Conservation (phyloP, 1,140 invertebrate species). For the Chrysoperla carnea region DNA sequence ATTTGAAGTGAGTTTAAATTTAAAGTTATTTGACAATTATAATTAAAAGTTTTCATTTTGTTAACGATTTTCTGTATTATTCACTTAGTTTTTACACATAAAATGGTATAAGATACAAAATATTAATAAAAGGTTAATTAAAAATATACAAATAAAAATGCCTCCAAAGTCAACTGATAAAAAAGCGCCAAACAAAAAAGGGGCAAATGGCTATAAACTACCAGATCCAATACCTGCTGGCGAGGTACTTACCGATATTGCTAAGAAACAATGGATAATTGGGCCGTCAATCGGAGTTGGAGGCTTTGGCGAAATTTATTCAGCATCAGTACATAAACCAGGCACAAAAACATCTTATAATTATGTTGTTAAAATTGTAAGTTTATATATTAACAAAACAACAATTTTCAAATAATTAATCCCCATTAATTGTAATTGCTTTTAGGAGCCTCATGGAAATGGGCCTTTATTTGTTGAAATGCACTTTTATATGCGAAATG, state of each 20-base stretch:
- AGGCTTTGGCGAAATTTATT: conserved; percentile 89
- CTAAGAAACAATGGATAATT: conserved; percentile 68
- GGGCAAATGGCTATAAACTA: conserved; percentile 47
- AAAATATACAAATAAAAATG: too few relatives aligned
- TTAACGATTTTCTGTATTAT: too few relatives aligned
- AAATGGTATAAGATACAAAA: too few relatives aligned
- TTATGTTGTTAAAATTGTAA: conserved; percentile 65
- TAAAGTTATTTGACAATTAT: too few relatives aligned
- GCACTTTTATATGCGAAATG: conserved; percentile 82
- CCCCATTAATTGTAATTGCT: conserved; percentile 8
- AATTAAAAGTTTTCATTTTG: too few relatives aligned
- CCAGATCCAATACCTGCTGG: conserved; percentile 58
- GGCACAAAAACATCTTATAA: conserved; percentile 25
- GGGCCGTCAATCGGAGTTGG: conserved; percentile 75
- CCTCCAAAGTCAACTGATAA: conserved; percentile 11
- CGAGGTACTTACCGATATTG: conserved; percentile 53
- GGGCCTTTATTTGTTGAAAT: conserved; percentile 91
- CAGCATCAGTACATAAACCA: conserved; percentile 35
- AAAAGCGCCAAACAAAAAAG: conserved; percentile 31
- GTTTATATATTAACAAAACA: conserved; percentile 15
- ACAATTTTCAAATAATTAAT: conserved; percentile 3
- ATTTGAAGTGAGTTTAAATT: too few relatives aligned
- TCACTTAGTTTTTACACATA: too few relatives aligned
- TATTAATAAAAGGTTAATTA: too few relatives aligned
- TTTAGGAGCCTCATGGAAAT: conserved; percentile 78